Conservation (phyloP, 2,797 vertebrate genomes). For the Cephalopachus bancanus region DNA sequence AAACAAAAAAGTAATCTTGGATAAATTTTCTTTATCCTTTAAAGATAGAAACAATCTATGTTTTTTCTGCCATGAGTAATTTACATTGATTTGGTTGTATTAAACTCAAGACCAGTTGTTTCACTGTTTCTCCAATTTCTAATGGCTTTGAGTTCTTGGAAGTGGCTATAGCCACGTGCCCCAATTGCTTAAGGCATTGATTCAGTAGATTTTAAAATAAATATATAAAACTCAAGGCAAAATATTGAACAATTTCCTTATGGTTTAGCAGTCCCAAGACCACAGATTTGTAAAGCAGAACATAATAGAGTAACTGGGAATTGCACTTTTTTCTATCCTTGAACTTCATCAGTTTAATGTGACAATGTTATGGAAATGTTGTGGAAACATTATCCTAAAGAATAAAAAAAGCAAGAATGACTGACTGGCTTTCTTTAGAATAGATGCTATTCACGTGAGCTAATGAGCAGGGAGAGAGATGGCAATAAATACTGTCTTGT, state of each 20-base stretch:
- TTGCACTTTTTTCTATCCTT: slow-evolving; percentile 20
- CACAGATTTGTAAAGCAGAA: slow-evolving; percentile 44
- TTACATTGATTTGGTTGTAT: neutral
- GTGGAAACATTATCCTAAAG: neutral
- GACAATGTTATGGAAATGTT: neutral
- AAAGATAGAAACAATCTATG: slow-evolving; percentile 51
- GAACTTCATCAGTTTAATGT: neutral
- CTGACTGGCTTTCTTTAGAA: neutral
- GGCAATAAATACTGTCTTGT: neutral
- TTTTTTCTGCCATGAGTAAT: slow-evolving; percentile 62
- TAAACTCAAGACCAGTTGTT: slow-evolving; percentile 62
- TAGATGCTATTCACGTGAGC: neutral
- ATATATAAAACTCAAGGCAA: slow-evolving; percentile 49
- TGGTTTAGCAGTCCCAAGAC: neutral
- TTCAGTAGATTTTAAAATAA: slow-evolving; percentile 33
- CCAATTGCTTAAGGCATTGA: slow-evolving; percentile 61
- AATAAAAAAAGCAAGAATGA: neutral
- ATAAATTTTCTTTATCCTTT: slow-evolving; percentile 22
- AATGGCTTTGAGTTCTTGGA: slow-evolving; percentile 54
- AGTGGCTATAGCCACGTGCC: slow-evolving; percentile 42
- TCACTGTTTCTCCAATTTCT: slow-evolving; percentile 59
- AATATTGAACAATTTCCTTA: neutral
- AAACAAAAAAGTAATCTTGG: slow-evolving; percentile 58
- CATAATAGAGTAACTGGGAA: neutral
- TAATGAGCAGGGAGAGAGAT: neutral